These are phyloP conservation scores for Drosophila lowei DNA, from an alignment of 1,140 invertebrate genomes.

Conservation along the genomic window DNA sequence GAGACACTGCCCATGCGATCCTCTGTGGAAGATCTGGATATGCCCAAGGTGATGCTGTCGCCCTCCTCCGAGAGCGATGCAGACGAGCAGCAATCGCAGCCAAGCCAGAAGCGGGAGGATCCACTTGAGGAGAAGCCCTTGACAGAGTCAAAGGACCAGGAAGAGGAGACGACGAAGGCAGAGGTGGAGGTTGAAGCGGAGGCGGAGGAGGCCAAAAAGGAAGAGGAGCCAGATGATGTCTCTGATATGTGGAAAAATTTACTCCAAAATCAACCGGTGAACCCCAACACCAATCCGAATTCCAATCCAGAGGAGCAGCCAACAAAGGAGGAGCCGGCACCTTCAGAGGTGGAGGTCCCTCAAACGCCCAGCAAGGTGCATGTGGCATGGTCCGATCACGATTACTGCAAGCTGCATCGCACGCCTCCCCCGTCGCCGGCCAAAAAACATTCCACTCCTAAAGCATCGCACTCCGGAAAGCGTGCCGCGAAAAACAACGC, in stretches of 20 bases:
- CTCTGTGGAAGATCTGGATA: slow-evolving; percentile 58
- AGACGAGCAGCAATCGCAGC: slow-evolving; percentile 32
- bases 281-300: too few species aligned
- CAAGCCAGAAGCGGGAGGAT: slow-evolving; percentile 23
- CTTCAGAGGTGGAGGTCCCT: slow-evolving; percentile 37
- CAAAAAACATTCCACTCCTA: slow-evolving; percentile 18
- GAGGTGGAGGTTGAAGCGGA: neutral
- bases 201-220: slow-evolving; percentile 12
- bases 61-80: slow-evolving; percentile 72
- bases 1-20: slow-evolving; percentile 45
- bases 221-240: slow-evolving; percentile 76
- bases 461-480: slow-evolving; percentile 21
- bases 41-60: slow-evolving; percentile 70
- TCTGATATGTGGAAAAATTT: slow-evolving; percentile 93
- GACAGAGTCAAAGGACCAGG: neutral
- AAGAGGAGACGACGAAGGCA: slow-evolving; percentile 1
- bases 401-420: slow-evolving; percentile 85
- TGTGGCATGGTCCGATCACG: slow-evolving; percentile 87
- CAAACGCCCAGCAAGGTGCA: slow-evolving; percentile 83
- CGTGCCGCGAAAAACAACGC: slow-evolving; percentile 83
- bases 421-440: slow-evolving; percentile 45
- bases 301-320: slow-evolving; percentile 84
- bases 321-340: neutral
- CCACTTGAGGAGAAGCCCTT: neutral
- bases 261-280: slow-evolving; percentile 50